Evolutionary conservation across 2,113 vertebrate species (phyloP).

Genomic region (Solenodon paradoxus): DNA sequence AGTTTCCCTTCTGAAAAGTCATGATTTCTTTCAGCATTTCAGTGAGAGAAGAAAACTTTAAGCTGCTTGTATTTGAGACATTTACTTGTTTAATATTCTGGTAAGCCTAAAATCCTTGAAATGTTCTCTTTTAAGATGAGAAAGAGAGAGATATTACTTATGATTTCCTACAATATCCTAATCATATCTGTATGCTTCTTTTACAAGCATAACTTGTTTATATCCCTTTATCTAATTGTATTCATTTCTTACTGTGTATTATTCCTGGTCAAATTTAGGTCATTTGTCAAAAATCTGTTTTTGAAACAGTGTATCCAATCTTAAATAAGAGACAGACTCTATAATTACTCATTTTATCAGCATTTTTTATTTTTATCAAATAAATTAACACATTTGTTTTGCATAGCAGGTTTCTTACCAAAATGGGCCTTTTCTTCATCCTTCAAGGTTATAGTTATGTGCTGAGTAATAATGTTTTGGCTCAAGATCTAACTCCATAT

Average conservation of each 20-base stretch:
- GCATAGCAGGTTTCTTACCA: background rate
- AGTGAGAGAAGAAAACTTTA: background rate
- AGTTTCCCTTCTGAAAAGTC: constrained; percentile 42
- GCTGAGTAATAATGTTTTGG: background rate
- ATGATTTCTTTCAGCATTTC: constrained; percentile 24
- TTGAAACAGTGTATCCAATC: background rate
- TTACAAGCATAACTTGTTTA: background rate
- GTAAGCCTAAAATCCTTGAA: background rate
- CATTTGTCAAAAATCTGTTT: background rate
- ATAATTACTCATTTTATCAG: background rate
- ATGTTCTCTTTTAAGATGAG: background rate
- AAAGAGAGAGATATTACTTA: background rate
- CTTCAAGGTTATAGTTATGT: background rate
- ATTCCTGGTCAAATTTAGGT: background rate
- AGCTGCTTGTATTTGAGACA: background rate
- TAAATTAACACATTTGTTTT: background rate
- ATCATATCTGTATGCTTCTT: background rate
- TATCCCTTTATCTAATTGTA: background rate
- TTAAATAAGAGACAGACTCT: background rate
- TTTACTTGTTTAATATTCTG: background rate
- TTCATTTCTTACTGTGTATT: background rate
- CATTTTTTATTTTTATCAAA: background rate
- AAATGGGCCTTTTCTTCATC: background rate
- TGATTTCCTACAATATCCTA: background rate
- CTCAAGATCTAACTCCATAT: background rate